Base-by-base conservation (phyloP, 2,888 invertebrate species). In the Geotrupes spiniger region DNA sequence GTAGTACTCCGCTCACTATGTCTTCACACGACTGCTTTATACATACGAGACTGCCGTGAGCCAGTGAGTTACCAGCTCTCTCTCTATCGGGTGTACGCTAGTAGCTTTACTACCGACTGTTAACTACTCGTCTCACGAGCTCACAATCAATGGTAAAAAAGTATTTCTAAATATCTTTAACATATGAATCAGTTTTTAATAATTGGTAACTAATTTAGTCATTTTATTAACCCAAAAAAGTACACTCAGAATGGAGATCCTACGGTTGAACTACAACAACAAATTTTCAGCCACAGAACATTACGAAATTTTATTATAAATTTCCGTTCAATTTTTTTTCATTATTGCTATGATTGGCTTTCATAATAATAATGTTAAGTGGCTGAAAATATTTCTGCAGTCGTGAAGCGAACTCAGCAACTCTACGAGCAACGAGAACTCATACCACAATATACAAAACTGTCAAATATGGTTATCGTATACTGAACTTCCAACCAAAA, bases 71-170 rank as follows among this genome's bases (percentile, higher is more conserved):
- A 64, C 63, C 64, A 63, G 61, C 63, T 60, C 63, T 57, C 44
- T 31, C 45, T 49, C 37, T 57, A 59, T 61, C 61, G 63, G 63
- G 62, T 61, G 61, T 63, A 62, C 57, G 58, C 63, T 55, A 59
- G 41, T 50, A 36, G 60, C 46, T 42, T 38, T 38, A 39, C 39
- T 65, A 63, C 60, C 61, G 65, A 68, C 70, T 59, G 61, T 68
- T 65, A 62, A 65, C 69, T 66, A 65, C 69, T 68, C 67, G 66
- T 66, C 68, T 68, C 66, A 65, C 67, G 63, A 66, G 68, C 65
- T 65, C 67, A 66, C 65, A 63, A 62, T 57, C 48, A 69, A 70
- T 69, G 69, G 70, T 70, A 70, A 70, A 69, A 64, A 66, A 46
- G 54, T 58, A 56, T 58, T 54, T 56, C 54, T 54, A 56, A 54